Percentiles rank a stretch among this genome's conserved stretches.
Evolutionary conservation across 2,888 invertebrate genomes (phyloP).

Genomic region (Urechis unicinctus): DNA sequence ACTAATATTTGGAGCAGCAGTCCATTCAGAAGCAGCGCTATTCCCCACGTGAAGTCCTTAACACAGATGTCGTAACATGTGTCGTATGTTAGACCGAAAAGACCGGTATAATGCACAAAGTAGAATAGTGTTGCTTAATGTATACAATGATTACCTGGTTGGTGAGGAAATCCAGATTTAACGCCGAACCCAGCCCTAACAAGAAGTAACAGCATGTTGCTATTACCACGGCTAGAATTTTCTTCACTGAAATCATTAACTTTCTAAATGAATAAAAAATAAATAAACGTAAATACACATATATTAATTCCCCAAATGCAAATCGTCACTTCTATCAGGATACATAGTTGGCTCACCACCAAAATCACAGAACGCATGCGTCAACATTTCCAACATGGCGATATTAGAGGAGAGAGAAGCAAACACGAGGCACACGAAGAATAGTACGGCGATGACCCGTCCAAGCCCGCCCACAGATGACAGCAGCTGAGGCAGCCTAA

Average conservation of each 20-base stretch:
- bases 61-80: not conserved
- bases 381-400: slow-evolving; percentile 30
- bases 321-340: too few relatives aligned
- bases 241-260: too few relatives aligned
- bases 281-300: too few relatives aligned
- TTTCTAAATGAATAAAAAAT: too few relatives aligned
- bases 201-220: not conserved
- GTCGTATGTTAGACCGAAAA: too few relatives aligned
- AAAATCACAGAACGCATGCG: slow-evolving; percentile 32
- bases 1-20: slow-evolving; percentile 34
- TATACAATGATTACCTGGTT: slow-evolving; percentile 30
- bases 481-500: not conserved
- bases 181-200: slow-evolving; percentile 31
- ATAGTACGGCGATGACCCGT: not conserved
- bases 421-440: slow-evolving; percentile 23
- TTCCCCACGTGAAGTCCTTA: slow-evolving; percentile 44
- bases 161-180: slow-evolving; percentile 31
- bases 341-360: not conserved
- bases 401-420: slow-evolving; percentile 41
- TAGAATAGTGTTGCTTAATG: not conserved
- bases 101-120: too few relatives aligned
- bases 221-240: not conserved
- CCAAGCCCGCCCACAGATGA: not conserved
- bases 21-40: slow-evolving; percentile 38
- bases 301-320: too few relatives aligned